Conservation (phyloP, 1,140 invertebrate species). For the Meloidogyne hapla region DNA sequence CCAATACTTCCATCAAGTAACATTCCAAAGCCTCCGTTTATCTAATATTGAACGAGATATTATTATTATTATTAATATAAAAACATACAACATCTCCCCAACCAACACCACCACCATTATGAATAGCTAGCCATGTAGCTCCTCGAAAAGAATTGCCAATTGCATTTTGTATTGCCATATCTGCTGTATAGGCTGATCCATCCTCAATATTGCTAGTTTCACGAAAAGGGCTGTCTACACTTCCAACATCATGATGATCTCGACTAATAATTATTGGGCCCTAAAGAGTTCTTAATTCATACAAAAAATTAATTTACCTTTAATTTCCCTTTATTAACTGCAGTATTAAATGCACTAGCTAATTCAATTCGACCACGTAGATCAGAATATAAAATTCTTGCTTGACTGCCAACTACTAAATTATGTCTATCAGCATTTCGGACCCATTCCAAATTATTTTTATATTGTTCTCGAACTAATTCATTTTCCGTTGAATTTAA, state of each 20-base stretch:
- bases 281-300: slow-evolving; percentile 56
- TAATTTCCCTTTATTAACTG: slow-evolving; percentile 67
- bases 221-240: slow-evolving; percentile 73
- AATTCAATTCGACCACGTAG: slow-evolving; percentile 68
- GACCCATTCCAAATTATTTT: slow-evolving; percentile 73
- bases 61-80: background rate
- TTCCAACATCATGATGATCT: slow-evolving; percentile 75
- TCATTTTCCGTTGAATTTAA: slow-evolving; percentile 46
- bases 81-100: slow-evolving; percentile 72
- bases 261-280: slow-evolving; percentile 71
- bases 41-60: slow-evolving; percentile 40
- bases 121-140: slow-evolving; percentile 74
- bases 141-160: slow-evolving; percentile 73
- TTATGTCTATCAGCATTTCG: slow-evolving; percentile 70
- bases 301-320: slow-evolving; percentile 62
- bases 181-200: slow-evolving; percentile 66
- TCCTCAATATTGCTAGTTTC: slow-evolving; percentile 74
- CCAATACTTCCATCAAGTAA: slow-evolving; percentile 70
- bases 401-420: slow-evolving; percentile 66
- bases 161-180: slow-evolving; percentile 66
- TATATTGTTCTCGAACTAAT: slow-evolving; percentile 67
- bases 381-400: slow-evolving; percentile 71
- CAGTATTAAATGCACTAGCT: slow-evolving; percentile 71
- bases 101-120: slow-evolving; percentile 74
- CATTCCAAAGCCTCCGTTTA: slow-evolving; percentile 74